These are phyloP conservation scores for Micropoecilia bifurca DNA, from an alignment of 2,797 vertebrate genomes.

Conservation along the genomic window DNA sequence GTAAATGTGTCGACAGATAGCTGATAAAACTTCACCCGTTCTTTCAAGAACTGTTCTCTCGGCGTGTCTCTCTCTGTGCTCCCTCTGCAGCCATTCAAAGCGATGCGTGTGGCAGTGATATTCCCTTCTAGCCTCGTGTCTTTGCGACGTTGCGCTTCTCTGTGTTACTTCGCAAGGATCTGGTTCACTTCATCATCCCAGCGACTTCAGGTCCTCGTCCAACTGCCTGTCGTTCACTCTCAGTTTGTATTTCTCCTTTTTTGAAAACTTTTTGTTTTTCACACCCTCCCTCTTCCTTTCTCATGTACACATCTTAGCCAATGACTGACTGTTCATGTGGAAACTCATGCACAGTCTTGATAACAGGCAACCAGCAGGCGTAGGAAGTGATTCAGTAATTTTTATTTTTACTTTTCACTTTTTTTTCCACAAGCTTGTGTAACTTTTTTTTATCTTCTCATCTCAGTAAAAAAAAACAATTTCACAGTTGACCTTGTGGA, in stretches of 20 bases:
- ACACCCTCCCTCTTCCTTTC: conserved; percentile 52
- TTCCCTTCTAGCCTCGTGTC: conserved; percentile 45
- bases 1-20: conserved; percentile 20
- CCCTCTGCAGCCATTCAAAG: conserved; percentile 53
- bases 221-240: conserved; percentile 41
- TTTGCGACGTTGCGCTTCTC: conserved; percentile 45
- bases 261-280: conserved; percentile 18
- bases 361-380: conserved; percentile 64
- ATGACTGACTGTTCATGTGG: conserved; percentile 62
- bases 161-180: conserved; percentile 40
- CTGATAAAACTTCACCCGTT: conserved; percentile 21
- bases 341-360: conserved; percentile 67
- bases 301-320: conserved; percentile 48
- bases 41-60: conserved; percentile 37
- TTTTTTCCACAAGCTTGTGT: conserved; percentile 29
- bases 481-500: conserved; percentile 65
- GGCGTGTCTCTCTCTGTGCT: conserved; percentile 41
- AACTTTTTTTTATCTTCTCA: conserved; percentile 18
- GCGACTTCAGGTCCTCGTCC: conserved; percentile 12
- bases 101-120: conserved; percentile 51
- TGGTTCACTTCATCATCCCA: conserved; percentile 11
- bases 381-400: conserved; percentile 79
- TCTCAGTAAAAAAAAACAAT: conserved; percentile 32
- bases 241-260: conserved; percentile 54
- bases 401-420: conserved; percentile 62